Evolutionary conservation across 2,797 vertebrate genomes (phyloP).

Genomic region (Eulemur coronatus): DNA sequence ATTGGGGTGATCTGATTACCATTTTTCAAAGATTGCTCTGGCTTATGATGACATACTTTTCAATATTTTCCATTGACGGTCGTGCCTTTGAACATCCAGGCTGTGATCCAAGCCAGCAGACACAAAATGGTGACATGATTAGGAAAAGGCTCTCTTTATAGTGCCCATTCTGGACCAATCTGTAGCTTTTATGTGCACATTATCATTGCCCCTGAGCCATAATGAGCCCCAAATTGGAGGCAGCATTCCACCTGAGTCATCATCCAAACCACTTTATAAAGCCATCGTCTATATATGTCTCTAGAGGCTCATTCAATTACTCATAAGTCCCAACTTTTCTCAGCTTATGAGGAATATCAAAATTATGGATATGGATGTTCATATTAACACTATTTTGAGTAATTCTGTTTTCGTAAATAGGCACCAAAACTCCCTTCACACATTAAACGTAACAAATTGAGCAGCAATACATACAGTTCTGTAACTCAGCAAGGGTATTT

Average conservation of each 20-base stretch:
- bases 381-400: background rate
- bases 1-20: background rate
- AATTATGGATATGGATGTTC: background rate
- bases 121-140: conserved; percentile 72
- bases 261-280: conserved; percentile 62
- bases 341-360: background rate
- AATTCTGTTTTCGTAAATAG: conserved; percentile 8
- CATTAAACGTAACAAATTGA: background rate
- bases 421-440: background rate
- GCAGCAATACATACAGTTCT: background rate
- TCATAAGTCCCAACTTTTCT: conserved; percentile 18
- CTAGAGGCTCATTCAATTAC: conserved; percentile 49
- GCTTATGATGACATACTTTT: conserved; percentile 47
- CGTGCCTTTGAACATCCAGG: conserved; percentile 61
- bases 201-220: conserved; percentile 58
- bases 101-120: conserved; percentile 66
- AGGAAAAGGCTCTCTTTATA: conserved; percentile 70
- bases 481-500: background rate
- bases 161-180: conserved; percentile 57
- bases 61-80: conserved; percentile 49
- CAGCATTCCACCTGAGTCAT: conserved; percentile 54
- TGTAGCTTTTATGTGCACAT: conserved; percentile 68
- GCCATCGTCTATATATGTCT: background rate
- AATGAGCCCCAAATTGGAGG: conserved; percentile 54
- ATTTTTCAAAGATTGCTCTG: conserved; percentile 40